Evolutionary conservation across 2,113 vertebrate species (phyloP).

Genomic region (Tonatia bakeri): DNA sequence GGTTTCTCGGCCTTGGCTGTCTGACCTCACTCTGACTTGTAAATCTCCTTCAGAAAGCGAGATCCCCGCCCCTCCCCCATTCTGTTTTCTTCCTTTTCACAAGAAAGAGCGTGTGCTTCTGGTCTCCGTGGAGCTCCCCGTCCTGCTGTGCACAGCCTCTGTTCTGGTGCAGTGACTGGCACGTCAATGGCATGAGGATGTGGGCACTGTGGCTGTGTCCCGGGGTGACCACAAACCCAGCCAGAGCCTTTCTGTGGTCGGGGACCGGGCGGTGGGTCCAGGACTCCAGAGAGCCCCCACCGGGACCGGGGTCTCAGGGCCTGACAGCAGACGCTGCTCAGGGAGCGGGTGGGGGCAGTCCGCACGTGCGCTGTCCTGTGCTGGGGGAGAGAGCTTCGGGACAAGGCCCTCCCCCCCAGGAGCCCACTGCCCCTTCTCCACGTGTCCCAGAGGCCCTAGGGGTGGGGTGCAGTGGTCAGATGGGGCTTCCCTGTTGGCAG

Average conservation of each 20-base stretch:
- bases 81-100: background rate
- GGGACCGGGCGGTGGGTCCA: background rate
- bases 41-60: background rate
- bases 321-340: background rate
- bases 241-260: constrained; percentile 20
- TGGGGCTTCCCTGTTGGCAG: background rate
- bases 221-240: constrained; percentile 39
- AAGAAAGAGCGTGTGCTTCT: background rate
- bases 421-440: background rate
- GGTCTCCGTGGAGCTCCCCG: background rate
- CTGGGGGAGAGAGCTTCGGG: background rate
- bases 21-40: background rate
- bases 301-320: background rate
- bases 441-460: background rate
- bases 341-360: background rate
- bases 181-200: constrained; percentile 25
- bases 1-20: background rate
- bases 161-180: background rate
- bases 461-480: no score
- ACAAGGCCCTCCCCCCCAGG: background rate
- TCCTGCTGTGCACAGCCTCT: background rate
- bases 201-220: constrained; percentile 49
- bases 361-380: background rate
- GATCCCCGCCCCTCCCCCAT: background rate
- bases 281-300: background rate